Conservation (phyloP, 2,888 invertebrate genomes). For the Acheta domesticus region DNA sequence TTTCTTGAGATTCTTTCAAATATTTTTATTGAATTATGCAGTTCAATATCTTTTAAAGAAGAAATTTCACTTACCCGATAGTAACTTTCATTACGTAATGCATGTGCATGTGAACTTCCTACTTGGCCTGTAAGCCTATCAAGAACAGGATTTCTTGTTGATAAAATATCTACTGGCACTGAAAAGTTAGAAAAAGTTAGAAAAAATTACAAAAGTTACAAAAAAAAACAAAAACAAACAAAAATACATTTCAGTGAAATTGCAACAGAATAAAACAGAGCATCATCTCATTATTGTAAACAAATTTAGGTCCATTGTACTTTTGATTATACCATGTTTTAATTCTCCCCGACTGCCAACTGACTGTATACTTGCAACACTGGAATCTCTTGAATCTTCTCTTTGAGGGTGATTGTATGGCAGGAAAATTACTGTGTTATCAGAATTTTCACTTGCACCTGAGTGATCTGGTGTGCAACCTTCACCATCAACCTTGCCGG, state of each 20-base stretch:
- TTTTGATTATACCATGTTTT: background rate
- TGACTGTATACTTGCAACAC: conserved; percentile 26
- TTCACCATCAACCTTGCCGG: conserved; percentile 41
- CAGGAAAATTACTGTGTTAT: conserved; percentile 54
- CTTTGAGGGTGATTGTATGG: conserved; percentile 42
- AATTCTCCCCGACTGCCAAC: background rate
- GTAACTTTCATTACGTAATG: conserved; percentile 85
- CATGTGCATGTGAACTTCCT: conserved; percentile 46
- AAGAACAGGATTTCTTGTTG: conserved; percentile 75
- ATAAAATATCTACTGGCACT: conserved; percentile 35
- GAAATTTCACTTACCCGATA: conserved; percentile 67
- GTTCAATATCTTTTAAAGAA: no score
- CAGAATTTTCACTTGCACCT: conserved; percentile 52
- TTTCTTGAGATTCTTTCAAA: no score
- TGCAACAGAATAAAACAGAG: background rate
- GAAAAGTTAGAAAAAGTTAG: background rate
- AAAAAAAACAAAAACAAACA: no score
- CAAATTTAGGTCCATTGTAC: no score
- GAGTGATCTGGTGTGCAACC: conserved; percentile 49
- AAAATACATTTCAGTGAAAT: no score
- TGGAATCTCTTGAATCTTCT: conserved; percentile 28
- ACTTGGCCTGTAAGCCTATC: conserved; percentile 74
- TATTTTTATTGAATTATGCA: no score
- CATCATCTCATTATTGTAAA: background rate
- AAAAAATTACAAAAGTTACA: no score